Base-by-base conservation (phyloP, 2,113 vertebrate species). In the Eolophus roseicapilla region DNA sequence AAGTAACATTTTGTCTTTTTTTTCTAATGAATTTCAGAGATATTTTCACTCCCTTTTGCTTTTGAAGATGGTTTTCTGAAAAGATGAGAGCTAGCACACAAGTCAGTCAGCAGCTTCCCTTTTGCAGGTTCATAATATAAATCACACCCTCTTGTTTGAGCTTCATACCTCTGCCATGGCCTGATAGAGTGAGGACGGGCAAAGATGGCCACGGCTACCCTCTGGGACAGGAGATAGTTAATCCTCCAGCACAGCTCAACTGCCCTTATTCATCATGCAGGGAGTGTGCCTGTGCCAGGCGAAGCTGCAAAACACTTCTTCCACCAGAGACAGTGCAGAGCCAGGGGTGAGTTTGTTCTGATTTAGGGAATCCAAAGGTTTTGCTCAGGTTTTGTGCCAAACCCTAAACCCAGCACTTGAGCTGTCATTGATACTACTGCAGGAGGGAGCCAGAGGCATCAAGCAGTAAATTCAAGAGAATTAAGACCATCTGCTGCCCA, bases 401-500 rank as follows among this genome's bases (percentile, higher is more conserved):
- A 84, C 6, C 37, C 44, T 86, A 59, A 93, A 83, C 39, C 76
- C 10, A 75, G 10, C 28, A 20, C 55, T 86, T 71, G 44, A 43
- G 39, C 35, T 84, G 47, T 71, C 84, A 69, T 60, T 64, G 81
- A 68, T 82, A 74, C 43, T 68, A 25, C 67, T 75, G 77, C 46
- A 75, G 69, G 8, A 92, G 43, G 27, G 27, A 86, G 67, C 52
- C 88, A 90, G 79, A 83, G 68, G 33, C 79, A 88, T 33, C 44
- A 39, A 33, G 33, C 39, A 92, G n/a, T 70, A 88, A 92, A 93
- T 93, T 90, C 71, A 80, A 70, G 67, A 63, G 92, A 90, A 92
- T 86, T 88, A 69, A 94, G 84, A 73, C 88, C 85, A 86, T 86
- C 82, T 97, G 94, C 63, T 88, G 82, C 92, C 79, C 82, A 74